Evolutionary conservation across 2,797 vertebrate species (phyloP), one percentile per base, ranked within the genome.

Genomic region (Spinibarbus caldwelli): DNA sequence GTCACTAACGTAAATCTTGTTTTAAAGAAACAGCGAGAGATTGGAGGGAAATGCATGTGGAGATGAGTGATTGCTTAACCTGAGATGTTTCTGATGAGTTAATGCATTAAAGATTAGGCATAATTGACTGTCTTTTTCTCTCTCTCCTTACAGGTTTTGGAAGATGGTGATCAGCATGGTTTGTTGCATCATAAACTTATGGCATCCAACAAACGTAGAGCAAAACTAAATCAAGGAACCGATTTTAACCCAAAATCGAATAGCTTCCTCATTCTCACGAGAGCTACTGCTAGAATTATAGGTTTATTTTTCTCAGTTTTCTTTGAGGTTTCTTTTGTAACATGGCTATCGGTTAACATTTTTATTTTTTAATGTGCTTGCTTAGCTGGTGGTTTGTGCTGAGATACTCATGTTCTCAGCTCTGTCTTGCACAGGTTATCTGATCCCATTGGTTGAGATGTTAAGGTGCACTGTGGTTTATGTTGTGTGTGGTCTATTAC

Each of bases 151-250:
- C 94, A 98, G 97, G 90, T 97, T 97, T 91, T 95, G n/a, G n/a
- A n/a, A 97, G 92, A 79, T 96, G 94, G 95, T 97, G 87, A 95
- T 97, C 91, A 91, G 96, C 89, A 97, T 97, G 96, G 96, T 98
- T 94, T 96, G 95, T 93, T 97, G 96, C 92, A 97, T 97, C 92
- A 93, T 98, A 94, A 97, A 97, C 95, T 97, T 92, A 95, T 96
- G 97, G 97, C 96, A 86, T 94, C 95, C 89, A 94, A 95, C 86
- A 89, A 88, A 93, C 92, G 95, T 93, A 96, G 90, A 95, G 95
- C 92, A 97, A 97, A 95, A 95, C 93, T 29, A 96, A 97, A 95
- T 97, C 93, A 97, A 86, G 88, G 82, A 85, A 68, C 64, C 31
- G 8, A 34, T 21, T 66, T 66, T 36, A 66, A 34, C 54, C n/a